phyloP scores from a whole-genome alignment of 2,797 vertebrate species.

The Chiroxiphia lanceolata region DNA sequence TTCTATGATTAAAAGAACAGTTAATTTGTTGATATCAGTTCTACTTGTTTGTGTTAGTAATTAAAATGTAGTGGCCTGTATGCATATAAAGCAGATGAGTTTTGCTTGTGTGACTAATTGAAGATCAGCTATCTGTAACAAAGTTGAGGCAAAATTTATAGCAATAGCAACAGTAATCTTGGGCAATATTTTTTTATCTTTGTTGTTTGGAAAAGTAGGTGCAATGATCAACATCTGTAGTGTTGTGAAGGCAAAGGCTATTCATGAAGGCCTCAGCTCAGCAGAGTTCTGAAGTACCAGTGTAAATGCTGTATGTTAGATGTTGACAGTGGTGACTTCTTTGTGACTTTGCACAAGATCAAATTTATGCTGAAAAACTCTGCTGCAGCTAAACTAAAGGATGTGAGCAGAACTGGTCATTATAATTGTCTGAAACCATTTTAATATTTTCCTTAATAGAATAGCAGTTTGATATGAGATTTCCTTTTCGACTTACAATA shows the following conservation, averaged over 20 bases:
- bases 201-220: neutral
- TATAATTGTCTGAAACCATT: neutral
- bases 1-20: neutral
- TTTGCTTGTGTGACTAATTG: neutral
- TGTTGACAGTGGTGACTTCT: neutral
- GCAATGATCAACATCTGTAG: neutral
- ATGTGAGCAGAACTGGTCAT: neutral
- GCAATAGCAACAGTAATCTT: neutral
- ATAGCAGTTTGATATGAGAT: neutral
- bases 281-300: neutral
- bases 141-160: neutral
- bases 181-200: neutral
- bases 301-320: neutral
- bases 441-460: neutral
- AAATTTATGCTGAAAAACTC: neutral
- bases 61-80: neutral
- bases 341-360: neutral
- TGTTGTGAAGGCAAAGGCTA: neutral
- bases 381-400: neutral
- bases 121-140: neutral
- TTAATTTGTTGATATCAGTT: neutral
- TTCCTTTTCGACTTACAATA: neutral
- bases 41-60: neutral
- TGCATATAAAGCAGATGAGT: neutral
- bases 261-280: neutral